Evolutionary conservation across 2,113 vertebrate species (phyloP), one percentile per base, ranked within the genome.

Genomic region (Leucosticte australis): DNA sequence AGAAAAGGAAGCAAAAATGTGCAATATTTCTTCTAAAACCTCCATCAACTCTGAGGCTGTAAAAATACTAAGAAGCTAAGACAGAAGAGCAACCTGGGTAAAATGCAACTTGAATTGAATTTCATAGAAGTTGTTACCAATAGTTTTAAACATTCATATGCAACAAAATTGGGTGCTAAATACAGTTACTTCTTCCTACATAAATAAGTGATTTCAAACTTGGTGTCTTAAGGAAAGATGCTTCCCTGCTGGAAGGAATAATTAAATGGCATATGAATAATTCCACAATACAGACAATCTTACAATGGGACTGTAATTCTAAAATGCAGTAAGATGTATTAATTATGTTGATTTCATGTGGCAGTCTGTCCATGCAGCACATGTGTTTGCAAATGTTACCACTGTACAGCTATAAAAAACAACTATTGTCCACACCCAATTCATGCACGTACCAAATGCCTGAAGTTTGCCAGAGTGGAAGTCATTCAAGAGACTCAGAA

Each of bases 381-480:
- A 28, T 1, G 30, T 37, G 13, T 55, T 77, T 60, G 50, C 55
- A 80, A 41, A n/a, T 37, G 22, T 39, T 70, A 60, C 14, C 20
- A 18, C 9, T 5, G 0, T 23, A n/a, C 2, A 46, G 47, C 65
- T 77, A 57, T 27, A 65, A 79, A 92, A 68, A 37, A 8, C 49
- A 82, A 27, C 10, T 49, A 2, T 1, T 59, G 13, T 6, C 24
- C 8, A 84, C 13, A 55, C 23, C 47, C 31, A 59, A 5, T 17
- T 80, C 19, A 56, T 6, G 24, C 64, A 57, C 81, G 97, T 97
- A 99, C 99, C 99, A 95, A 99, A 99, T 2, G 99, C 99, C 94
- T 99, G 99, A 42, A 99, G 98, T 97, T 99, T 99, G 75, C 99
- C 99, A 74, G 99, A 99, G 94, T 99, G 99, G 97, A 99, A 99